Percentiles rank a stretch among this genome's conserved stretches.
phyloP scores from a whole-genome alignment of 92 coral and sea anemone species.

The Zoanthus solanderi region DNA sequence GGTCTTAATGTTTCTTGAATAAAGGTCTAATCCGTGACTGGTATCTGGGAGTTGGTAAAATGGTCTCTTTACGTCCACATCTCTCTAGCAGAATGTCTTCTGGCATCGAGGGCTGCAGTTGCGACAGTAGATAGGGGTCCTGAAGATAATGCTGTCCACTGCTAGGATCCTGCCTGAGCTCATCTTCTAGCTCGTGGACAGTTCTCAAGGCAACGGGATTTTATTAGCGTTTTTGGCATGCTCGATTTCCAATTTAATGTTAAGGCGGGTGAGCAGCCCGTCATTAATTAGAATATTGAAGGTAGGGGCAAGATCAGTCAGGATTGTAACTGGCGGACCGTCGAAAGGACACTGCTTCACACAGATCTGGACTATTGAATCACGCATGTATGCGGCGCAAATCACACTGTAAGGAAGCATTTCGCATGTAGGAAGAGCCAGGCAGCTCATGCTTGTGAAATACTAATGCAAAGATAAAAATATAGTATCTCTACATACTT shows the following conservation, averaged over 20 bases:
- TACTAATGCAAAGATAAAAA: too few species aligned
- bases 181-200: neutral
- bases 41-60: constrained; percentile 29
- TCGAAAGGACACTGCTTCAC: neutral
- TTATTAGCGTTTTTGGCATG: neutral
- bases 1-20: constrained; percentile 4
- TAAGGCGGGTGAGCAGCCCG: neutral
- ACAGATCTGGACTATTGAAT: neutral
- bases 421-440: too few species aligned
- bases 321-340: constrained; percentile 4
- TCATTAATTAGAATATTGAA: neutral
- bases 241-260: neutral
- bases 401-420: too few species aligned
- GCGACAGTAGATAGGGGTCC: neutral
- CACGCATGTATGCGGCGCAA: too few species aligned
- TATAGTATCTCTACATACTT: too few species aligned
- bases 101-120: constrained; percentile 2
- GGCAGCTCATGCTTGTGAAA: too few species aligned
- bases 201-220: neutral
- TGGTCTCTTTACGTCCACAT: constrained; percentile 39
- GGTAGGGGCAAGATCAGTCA: neutral
- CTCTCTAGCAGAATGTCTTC: constrained; percentile 12
- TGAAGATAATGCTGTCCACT: too few species aligned
- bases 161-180: constrained; percentile 2
- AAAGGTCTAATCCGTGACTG: constrained; percentile 19